These are phyloP conservation scores for Drosophila kohkoa DNA, from an alignment of 1,140 invertebrate species.

Conservation along the genomic window DNA sequence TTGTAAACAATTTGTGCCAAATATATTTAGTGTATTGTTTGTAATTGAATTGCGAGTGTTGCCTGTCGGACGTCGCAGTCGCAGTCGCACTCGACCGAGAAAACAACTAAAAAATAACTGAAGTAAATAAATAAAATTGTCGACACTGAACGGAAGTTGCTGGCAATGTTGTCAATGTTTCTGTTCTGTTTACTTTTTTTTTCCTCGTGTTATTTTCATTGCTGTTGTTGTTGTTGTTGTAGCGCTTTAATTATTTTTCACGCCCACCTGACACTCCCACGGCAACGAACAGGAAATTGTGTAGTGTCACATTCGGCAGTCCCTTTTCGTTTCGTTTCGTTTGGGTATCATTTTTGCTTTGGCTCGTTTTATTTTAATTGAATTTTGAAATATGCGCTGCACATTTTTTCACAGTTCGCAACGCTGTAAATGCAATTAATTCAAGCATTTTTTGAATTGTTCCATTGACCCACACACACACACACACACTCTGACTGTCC, in stretches of 20 bases:
- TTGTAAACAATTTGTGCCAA: slow-evolving; percentile 13
- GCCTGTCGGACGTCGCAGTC: slow-evolving; percentile 40
- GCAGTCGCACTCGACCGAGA: not conserved
- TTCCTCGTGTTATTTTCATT: too few relatives aligned
- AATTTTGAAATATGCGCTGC: slow-evolving; percentile 78
- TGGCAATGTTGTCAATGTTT: slow-evolving; percentile 47
- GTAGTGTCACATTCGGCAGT: slow-evolving; percentile 65
- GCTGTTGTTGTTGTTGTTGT: slow-evolving; percentile 60
- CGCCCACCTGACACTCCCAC: slow-evolving; percentile 72
- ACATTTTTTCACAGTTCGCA: slow-evolving; percentile 35
- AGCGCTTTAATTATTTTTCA: slow-evolving; percentile 76
- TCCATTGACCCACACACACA: slow-evolving; percentile 34
- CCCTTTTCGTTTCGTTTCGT: slow-evolving; percentile 15
- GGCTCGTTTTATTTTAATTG: slow-evolving; percentile 77
- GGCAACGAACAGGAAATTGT: slow-evolving; percentile 65
- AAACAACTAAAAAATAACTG: slow-evolving; percentile 29
- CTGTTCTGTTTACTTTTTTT: slow-evolving; percentile 4
- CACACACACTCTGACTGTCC: too few relatives aligned
- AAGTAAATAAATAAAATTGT: slow-evolving; percentile 51
- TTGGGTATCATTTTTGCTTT: slow-evolving; percentile 24
- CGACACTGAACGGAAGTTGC: slow-evolving; percentile 33
- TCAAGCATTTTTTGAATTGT: slow-evolving; percentile 75
- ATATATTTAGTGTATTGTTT: slow-evolving; percentile 16
- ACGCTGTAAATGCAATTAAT: slow-evolving; percentile 76
- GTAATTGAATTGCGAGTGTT: slow-evolving; percentile 52